Conservation (phyloP, 2,113 vertebrate species). For the pig (Sus scrofa) region DNA sequence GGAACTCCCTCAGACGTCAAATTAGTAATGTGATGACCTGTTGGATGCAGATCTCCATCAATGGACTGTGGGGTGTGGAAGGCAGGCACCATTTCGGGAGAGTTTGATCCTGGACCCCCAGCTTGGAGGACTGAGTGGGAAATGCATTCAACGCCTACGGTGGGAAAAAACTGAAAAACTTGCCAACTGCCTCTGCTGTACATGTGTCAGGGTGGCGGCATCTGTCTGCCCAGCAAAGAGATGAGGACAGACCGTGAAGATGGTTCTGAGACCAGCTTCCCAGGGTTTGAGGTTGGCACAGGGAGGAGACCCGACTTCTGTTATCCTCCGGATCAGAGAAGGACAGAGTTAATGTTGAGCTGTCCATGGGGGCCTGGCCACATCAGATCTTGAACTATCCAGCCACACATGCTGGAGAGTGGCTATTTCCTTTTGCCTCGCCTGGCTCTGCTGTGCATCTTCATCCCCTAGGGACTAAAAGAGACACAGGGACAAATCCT, state of each 20-base stretch:
- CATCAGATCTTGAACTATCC: neutral
- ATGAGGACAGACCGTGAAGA: neutral
- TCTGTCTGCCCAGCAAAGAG: neutral
- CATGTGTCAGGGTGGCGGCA: too few relatives aligned
- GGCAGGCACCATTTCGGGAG: neutral
- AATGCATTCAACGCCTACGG: fast-evolving
- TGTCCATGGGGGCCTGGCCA: neutral
- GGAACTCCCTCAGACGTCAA: too few relatives aligned
- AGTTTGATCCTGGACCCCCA: neutral
- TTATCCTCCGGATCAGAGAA: neutral
- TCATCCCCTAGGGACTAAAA: neutral
- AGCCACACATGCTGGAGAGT: neutral
- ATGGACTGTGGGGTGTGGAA: fast-evolving
- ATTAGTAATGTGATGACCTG: neutral
- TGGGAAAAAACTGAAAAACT: neutral
- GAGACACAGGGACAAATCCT: neutral
- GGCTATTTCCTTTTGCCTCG: fast-evolving
- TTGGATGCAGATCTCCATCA: neutral
- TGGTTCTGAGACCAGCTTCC: neutral
- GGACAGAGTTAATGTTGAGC: neutral
- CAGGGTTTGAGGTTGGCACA: neutral
- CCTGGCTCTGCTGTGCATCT: neutral
- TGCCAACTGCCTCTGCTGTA: fast-evolving
- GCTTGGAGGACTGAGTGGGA: neutral
- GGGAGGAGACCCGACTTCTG: neutral